phyloP scores from a whole-genome alignment of 2,888 invertebrate genomes.

The Mesoligia furuncula region DNA sequence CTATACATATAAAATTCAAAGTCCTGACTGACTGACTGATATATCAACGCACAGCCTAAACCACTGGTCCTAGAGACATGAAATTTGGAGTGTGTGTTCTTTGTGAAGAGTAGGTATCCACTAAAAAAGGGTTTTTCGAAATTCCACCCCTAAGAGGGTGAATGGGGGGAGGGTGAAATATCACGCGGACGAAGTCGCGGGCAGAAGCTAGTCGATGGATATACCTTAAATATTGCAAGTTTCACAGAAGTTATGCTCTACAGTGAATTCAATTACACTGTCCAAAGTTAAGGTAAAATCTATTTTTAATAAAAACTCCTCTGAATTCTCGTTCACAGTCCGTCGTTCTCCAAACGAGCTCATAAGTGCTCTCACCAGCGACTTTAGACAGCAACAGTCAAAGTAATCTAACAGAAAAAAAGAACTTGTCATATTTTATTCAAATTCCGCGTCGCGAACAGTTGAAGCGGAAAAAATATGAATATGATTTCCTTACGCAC shows the following conservation, averaged over 20 bases:
- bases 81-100: too few species aligned
- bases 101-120: too few species aligned
- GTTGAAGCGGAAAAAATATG: conserved; percentile 89
- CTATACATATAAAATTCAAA: too few species aligned
- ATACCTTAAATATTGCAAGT: background rate
- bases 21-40: too few species aligned
- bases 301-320: conserved; percentile 23
- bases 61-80: too few species aligned
- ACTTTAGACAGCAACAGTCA: conserved; percentile 60
- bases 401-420: conserved; percentile 68
- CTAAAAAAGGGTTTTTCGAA: too few species aligned
- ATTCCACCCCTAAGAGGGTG: too few species aligned
- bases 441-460: conserved; percentile 85
- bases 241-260: background rate
- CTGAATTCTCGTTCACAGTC: conserved; percentile 31
- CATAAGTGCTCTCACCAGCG: conserved; percentile 51
- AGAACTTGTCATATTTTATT: conserved; percentile 78
- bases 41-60: too few species aligned
- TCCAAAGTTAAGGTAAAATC: background rate
- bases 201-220: too few species aligned
- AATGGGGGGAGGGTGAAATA: too few species aligned
- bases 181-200: too few species aligned
- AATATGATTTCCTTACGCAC: conserved; percentile 89
- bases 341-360: conserved; percentile 40
- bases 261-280: background rate